Percentiles rank a stretch among this genome's conserved stretches.
Conservation (phyloP, 1,140 invertebrate species). For the Diabrotica undecimpunctata region DNA sequence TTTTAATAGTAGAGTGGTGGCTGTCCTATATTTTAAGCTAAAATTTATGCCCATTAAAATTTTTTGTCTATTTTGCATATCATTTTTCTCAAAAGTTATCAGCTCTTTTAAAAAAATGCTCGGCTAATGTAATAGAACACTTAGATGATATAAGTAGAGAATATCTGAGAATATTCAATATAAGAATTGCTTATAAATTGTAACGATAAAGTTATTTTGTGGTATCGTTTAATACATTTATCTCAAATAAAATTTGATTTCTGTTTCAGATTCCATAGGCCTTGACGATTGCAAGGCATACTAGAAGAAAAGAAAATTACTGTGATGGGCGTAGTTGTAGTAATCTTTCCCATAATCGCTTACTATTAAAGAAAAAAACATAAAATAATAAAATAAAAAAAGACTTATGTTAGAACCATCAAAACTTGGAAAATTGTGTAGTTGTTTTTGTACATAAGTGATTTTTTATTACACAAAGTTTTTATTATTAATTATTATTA, state of each 20-base stretch:
- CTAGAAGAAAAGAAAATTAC: constrained; percentile 53
- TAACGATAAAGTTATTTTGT: too few species aligned
- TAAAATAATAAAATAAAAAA: constrained; percentile 14
- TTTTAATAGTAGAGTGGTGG: too few species aligned
- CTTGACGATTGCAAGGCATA: constrained; percentile 69
- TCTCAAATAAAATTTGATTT: not conserved
- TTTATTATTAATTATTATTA: constrained; percentile 26
- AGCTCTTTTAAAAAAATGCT: too few species aligned
- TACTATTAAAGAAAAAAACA: constrained; percentile 27
- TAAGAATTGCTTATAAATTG: too few species aligned
- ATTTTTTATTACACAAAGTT: constrained; percentile 45
- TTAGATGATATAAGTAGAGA: too few species aligned
- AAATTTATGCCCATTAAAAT: too few species aligned
- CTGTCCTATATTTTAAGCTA: too few species aligned
- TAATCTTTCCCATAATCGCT: constrained; percentile 43
- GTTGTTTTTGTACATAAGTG: constrained; percentile 47
- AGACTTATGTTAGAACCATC: constrained; percentile 19
- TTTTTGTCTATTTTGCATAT: too few species aligned
- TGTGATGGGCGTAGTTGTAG: constrained; percentile 48
- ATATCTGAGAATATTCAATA: too few species aligned
- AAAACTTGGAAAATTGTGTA: constrained; percentile 21
- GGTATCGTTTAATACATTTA: too few species aligned
- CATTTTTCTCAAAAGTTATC: too few species aligned
- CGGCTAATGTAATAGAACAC: too few species aligned
- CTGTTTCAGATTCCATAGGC: constrained; percentile 66